A percentile compares a stretch with the other conserved stretches of the same genome.
These are phyloP conservation scores for Drosophila tani DNA, from an alignment of 1,140 invertebrate species.

Conservation along the genomic window DNA sequence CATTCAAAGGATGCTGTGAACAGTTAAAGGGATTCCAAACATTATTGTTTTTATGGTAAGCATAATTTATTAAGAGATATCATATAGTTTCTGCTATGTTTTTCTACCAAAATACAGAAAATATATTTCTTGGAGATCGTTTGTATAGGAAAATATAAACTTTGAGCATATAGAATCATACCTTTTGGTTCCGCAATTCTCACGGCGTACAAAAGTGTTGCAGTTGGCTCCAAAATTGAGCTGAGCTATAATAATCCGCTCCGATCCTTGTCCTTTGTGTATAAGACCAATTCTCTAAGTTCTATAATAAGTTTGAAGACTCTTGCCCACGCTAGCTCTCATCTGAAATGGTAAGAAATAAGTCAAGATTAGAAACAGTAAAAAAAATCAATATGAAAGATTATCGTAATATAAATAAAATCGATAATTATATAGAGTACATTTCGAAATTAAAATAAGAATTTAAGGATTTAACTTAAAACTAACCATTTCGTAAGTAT, in stretches of 20 bases:
- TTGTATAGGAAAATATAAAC: neutral
- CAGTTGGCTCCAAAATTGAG: conserved; percentile 44
- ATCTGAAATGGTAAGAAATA: conserved; percentile 32
- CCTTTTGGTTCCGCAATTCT: conserved; percentile 83
- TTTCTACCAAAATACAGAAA: no score
- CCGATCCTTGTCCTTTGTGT: neutral
- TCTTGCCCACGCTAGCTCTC: conserved; percentile 1
- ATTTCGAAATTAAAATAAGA: neutral
- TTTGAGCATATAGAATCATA: conserved; percentile 15
- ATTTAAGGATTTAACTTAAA: neutral
- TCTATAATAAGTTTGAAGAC: conserved; percentile 8
- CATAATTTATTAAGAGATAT: neutral
- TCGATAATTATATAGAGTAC: no score
- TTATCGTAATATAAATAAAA: no score
- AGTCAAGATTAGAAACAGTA: neutral
- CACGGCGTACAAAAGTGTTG: conserved; percentile 66
- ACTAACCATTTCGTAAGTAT: no score
- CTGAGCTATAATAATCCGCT: conserved; percentile 9
- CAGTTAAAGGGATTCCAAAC: neutral
- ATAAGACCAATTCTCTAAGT: conserved; percentile 5
- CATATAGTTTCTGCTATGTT: neutral
- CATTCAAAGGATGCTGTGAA: neutral
- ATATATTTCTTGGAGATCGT: neutral
- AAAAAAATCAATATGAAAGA: neutral
- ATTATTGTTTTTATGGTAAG: no score